These are phyloP conservation scores for Dascyllus trimaculatus DNA, from an alignment of 2,113 vertebrate species.

Conservation along the genomic window DNA sequence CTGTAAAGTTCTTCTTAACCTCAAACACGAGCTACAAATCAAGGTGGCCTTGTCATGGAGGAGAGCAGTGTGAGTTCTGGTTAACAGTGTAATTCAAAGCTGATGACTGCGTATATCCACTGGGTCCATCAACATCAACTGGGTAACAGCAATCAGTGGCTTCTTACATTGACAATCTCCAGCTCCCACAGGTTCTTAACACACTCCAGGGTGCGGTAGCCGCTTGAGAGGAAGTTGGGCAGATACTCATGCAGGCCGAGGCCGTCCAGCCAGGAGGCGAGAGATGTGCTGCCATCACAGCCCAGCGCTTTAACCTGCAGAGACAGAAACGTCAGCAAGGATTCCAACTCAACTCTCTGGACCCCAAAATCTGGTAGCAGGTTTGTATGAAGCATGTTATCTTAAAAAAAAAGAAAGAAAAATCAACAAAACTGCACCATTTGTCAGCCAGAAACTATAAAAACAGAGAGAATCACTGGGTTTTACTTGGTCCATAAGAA, in stretches of 20 bases:
- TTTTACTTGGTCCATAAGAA: no score
- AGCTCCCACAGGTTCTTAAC: constrained; percentile 99
- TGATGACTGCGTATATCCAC: background rate
- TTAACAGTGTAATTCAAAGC: background rate
- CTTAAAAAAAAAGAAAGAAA: no score
- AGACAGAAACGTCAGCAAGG: background rate
- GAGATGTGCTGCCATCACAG: constrained; percentile 91
- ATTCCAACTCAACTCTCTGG: background rate
- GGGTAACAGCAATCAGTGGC: background rate
- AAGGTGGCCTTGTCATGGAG: background rate
- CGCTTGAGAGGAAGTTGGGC: constrained; percentile 94
- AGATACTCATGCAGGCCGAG: constrained; percentile 95
- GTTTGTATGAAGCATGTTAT: no score
- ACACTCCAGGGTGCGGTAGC: constrained; percentile 95
- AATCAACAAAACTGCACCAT: no score
- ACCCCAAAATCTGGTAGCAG: no score
- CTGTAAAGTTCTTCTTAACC: constrained; percentile 22
- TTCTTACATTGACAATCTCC: constrained; percentile 96
- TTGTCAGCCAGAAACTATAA: no score
- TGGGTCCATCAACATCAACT: background rate
- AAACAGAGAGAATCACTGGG: no score
- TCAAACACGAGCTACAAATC: background rate
- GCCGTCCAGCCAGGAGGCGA: constrained; percentile 93
- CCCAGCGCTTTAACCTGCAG: constrained; percentile 93
- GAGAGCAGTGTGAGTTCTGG: background rate